Conservation (phyloP, 2,113 vertebrate species). For the Chaetorhynchus papuensis region DNA sequence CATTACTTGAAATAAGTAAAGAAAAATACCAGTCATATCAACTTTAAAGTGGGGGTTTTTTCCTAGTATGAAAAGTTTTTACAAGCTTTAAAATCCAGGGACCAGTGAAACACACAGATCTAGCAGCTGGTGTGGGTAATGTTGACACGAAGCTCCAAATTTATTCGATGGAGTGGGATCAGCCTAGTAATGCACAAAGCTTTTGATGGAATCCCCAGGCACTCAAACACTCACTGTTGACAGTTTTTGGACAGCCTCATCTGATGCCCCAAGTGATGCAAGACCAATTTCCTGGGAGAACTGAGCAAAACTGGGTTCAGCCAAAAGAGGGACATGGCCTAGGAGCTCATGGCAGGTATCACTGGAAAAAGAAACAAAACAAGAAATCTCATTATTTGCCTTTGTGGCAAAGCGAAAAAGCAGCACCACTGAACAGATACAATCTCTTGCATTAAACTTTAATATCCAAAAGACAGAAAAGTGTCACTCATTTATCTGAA, state of each 20-base stretch:
- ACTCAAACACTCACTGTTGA: constrained; percentile 85
- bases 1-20: not conserved
- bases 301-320: constrained; percentile 96
- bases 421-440: not conserved
- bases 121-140: not conserved
- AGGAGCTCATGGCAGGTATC: constrained; percentile 97
- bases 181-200: not conserved
- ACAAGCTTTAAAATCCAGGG: not conserved
- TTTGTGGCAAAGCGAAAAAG: not conserved
- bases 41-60: not conserved
- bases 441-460: not conserved
- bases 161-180: fast-evolving
- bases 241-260: constrained; percentile 93
- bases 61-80: not conserved
- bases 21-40: not conserved
- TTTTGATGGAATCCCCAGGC: not conserved
- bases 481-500: not conserved
- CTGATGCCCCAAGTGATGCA: constrained; percentile 93
- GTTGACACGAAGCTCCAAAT: not conserved
- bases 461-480: not conserved
- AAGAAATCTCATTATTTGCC: not conserved
- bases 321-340: constrained; percentile 93
- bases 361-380: constrained; percentile 68
- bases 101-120: not conserved
- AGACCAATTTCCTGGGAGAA: constrained; percentile 98